These are phyloP conservation scores for Puffinus mauretanicus DNA, from an alignment of 2,113 vertebrate species.

Conservation along the genomic window DNA sequence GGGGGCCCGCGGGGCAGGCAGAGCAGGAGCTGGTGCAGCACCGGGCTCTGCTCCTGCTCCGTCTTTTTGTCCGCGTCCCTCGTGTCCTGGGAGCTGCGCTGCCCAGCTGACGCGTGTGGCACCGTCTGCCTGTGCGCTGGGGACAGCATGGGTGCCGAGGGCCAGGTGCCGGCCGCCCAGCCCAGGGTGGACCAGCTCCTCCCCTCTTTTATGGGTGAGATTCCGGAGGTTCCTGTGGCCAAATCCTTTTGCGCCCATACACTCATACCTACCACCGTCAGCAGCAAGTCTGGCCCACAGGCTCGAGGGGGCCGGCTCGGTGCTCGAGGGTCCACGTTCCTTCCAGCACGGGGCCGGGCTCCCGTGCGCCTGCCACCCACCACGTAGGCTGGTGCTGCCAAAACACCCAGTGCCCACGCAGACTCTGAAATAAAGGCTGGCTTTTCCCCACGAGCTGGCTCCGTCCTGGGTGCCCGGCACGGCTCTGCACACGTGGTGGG, in stretches of 20 bases:
- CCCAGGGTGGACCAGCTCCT: background rate
- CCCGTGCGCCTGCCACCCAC: background rate
- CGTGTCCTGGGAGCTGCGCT: background rate
- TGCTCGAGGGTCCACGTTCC: rapidly evolving
- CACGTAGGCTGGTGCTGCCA: background rate
- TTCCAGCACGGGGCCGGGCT: background rate
- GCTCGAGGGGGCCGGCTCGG: rapidly evolving
- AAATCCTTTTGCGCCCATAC: background rate
- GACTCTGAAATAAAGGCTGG: background rate
- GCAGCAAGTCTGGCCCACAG: background rate
- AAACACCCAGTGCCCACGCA: background rate
- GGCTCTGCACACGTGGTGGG: background rate
- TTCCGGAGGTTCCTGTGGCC: background rate
- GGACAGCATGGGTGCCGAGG: background rate
- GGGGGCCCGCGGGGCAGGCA: background rate
- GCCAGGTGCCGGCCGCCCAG: background rate
- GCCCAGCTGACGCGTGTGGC: background rate
- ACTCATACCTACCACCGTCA: rapidly evolving
- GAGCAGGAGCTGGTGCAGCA: background rate
- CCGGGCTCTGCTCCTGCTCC: background rate
- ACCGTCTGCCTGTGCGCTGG: background rate
- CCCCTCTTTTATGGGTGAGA: background rate
- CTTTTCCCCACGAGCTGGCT: background rate
- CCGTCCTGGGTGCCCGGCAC: background rate
- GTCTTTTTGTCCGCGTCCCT: background rate